Evolutionary conservation across 2,797 vertebrate species (phyloP).

Genomic region (Sebastes itinus): DNA sequence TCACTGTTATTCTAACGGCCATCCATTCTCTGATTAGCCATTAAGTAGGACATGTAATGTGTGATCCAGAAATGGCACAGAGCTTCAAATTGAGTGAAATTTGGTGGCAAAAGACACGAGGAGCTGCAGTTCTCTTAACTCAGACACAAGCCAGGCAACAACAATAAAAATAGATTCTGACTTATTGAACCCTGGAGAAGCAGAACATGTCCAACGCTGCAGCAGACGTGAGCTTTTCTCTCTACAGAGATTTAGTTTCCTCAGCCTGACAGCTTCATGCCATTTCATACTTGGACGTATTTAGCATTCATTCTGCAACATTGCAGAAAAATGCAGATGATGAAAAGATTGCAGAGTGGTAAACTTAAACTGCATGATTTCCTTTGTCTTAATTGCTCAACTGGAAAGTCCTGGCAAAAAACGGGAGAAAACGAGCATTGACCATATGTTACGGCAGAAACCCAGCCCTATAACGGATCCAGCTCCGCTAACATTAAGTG

Average conservation of each 20-base stretch:
- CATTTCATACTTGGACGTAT: not conserved
- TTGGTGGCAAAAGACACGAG: not conserved
- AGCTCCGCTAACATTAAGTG: constrained; percentile 25
- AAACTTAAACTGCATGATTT: not conserved
- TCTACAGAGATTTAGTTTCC: not conserved
- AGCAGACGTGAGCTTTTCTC: not conserved
- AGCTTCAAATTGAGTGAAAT: not conserved
- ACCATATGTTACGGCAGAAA: constrained; percentile 52
- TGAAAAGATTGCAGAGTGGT: not conserved
- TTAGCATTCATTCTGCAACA: not conserved
- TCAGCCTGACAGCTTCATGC: not conserved
- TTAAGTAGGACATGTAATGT: not conserved
- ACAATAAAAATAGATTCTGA: not conserved
- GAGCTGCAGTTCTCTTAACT: not conserved
- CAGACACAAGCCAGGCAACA: not conserved
- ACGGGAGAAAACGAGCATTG: constrained; percentile 4
- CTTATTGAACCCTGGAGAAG: not conserved
- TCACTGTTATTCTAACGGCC: not conserved
- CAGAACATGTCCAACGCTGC: not conserved
- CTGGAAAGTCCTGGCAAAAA: constrained; percentile 12
- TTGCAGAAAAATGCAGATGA: not conserved
- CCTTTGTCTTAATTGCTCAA: constrained; percentile 4
- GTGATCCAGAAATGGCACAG: not conserved
- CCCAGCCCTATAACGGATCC: constrained; percentile 6
- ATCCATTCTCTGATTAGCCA: not conserved